Evolutionary conservation across 2,888 invertebrate genomes (phyloP).

Genomic region (Omphaloscelis lunosa): DNA sequence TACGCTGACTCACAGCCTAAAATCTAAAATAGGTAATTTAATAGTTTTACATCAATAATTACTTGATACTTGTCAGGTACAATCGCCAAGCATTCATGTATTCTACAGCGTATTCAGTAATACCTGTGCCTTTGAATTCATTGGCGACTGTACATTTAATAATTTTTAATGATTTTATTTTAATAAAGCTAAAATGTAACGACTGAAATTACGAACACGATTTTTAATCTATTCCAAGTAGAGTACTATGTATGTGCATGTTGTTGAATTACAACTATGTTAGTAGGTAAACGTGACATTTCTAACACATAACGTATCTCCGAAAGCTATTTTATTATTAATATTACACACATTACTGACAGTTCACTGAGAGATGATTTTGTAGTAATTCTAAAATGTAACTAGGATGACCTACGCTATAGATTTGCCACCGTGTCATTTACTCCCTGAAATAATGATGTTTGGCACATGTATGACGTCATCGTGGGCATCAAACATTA

Average conservation of each 20-base stretch:
- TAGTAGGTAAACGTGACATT: slow-evolving; percentile 74
- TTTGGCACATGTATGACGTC: slow-evolving; percentile 81
- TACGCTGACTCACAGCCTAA: slow-evolving; percentile 89
- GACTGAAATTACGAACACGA: slow-evolving; percentile 84
- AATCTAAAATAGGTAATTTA: slow-evolving; percentile 84
- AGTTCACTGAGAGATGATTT: slow-evolving; percentile 59
- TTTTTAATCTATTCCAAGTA: slow-evolving; percentile 80
- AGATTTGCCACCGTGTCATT: slow-evolving; percentile 73
- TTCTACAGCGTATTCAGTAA: slow-evolving; percentile 43
- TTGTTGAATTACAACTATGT: slow-evolving; percentile 77
- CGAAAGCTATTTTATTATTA: slow-evolving; percentile 76
- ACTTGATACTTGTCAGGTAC: slow-evolving; percentile 79
- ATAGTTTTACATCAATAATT: slow-evolving; percentile 79
- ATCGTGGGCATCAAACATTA: slow-evolving; percentile 60
- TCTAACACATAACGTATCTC: slow-evolving; percentile 79
- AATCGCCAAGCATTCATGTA: slow-evolving; percentile 61
- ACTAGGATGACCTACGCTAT: slow-evolving; percentile 62
- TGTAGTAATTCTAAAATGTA: slow-evolving; percentile 58
- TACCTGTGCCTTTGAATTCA: slow-evolving; percentile 40
- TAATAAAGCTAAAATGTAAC: slow-evolving; percentile 81
- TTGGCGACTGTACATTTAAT: slow-evolving; percentile 66
- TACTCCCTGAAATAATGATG: slow-evolving; percentile 70
- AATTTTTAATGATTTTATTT: slow-evolving; percentile 64
- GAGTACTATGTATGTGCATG: slow-evolving; percentile 80
- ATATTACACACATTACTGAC: slow-evolving; percentile 62